Base-by-base conservation (phyloP, 2,888 invertebrate genomes). In the Athripsodes cinereus region DNA sequence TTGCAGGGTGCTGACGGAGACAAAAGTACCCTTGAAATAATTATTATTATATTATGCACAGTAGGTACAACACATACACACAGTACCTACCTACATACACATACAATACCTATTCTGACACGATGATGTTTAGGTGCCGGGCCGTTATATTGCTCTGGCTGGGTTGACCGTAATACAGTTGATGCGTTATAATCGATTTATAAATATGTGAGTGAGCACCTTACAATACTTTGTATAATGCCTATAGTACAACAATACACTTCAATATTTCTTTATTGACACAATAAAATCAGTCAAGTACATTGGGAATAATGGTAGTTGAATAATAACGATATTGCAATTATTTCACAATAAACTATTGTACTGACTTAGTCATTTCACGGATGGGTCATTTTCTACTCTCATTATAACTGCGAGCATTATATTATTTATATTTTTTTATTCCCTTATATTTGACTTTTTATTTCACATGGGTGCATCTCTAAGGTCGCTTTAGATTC, bases 321-420 rank as follows among this genome's bases (percentile, higher is more conserved):
- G 11, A 31, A 62, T 60, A 62, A 62, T 62, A 55, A 59, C 50
- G 49, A 55, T 53, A 58, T 57, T 55, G 62, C 56, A 58, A 59
- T 58, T 59, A 58, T 56, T 61, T 44, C 46, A 58, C 53, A 50
- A 44, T 51, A 22, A 22, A 53, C 26, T 46, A 40, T 58, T 58
- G 55, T 52, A 21, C 10, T 13, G 57, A 57, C 13, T 40, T 40
- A 40, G 40, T 40, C 40, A 58, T 58, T 58, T 58, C 58, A 58
- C 51, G 58, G 58, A 53, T 54, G 58, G 58, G 58, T 58, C 58
- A 55, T 22, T 55, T 40, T n/a, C 50, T 11, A n/a, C 50, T 50
- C 50, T 50, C 22, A 26, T 50, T 50, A 50, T 50, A 13, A 16
- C 21, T 5, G 13, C 44, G 18, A 16, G 18, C 13, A 13, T 44